Evolutionary conservation across 2,797 vertebrate species (phyloP), one percentile per base, ranked within the genome.

Genomic region (Rachycentron canadum): DNA sequence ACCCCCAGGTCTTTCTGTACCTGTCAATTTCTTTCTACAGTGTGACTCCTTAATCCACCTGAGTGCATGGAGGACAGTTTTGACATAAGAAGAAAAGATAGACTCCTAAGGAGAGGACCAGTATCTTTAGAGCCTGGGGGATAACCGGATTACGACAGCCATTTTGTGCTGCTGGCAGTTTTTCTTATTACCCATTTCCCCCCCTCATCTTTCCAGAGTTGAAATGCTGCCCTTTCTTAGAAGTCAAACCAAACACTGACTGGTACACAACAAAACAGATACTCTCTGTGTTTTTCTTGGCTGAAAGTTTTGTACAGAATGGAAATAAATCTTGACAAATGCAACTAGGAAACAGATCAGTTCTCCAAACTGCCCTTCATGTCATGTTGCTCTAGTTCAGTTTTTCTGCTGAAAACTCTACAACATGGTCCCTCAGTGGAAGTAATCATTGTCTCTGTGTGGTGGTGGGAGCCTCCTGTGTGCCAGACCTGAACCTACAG

Each of bases 51-150:
- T 93, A 94, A 93, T 93, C 94, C 94, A 91, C 92, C 91, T 92
- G 94, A 94, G 92, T 94, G 94, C 93, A 93, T 81, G 86, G 92
- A 93, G 87, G 92, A 93, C 91, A 93, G 84, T 94, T 94, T 92
- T 92, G 92, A 93, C 92, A 93, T 92, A 89, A 94, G 91, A 93
- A 94, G 90, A 81, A 91, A 90, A 93, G 89, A 92, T 89, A 86
- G 91, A 90, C 82, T 92, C 92, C 91, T 71, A 80, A 91, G 83
- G 89, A 92, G 89, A 85, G 88, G 82, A 90, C 82, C 92, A 86
- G 89, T 92, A 93, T 94, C 90, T 92, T 85, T 76, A 86, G 84
- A 91, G 88, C 93, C 78, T 23, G 76, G 72, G 82, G 91, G 90
- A 93, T 92, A 93, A 94, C 90, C 86, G 91, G 91, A 93, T 94